Percentiles rank a stretch among this genome's conserved stretches.
Conservation (phyloP, 1,140 invertebrate genomes). For the Micrasema longulum region DNA sequence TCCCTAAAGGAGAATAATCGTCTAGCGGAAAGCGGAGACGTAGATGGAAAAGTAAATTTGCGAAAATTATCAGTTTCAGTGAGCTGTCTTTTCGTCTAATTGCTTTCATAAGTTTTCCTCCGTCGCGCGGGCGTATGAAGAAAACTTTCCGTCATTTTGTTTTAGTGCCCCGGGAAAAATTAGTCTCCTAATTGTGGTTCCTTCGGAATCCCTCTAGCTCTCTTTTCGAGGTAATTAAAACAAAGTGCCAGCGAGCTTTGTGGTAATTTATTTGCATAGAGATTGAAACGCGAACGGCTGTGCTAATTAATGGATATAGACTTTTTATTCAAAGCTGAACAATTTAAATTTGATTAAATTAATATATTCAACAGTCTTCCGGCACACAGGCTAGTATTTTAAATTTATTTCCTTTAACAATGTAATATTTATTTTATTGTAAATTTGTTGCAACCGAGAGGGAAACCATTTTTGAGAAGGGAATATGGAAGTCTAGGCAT, state of each 20-base stretch:
- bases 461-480: too few relatives aligned
- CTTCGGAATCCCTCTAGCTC: constrained; percentile 32
- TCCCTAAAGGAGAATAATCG: constrained; percentile 46
- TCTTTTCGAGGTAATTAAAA: constrained; percentile 49
- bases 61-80: constrained; percentile 52
- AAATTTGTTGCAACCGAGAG: too few relatives aligned
- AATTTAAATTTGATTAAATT: constrained; percentile 26
- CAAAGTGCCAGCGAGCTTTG: constrained; percentile 33
- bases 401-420: too few relatives aligned
- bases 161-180: constrained; percentile 47
- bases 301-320: constrained; percentile 40
- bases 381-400: too few relatives aligned
- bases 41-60: constrained; percentile 53
- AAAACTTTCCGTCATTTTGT: constrained; percentile 49
- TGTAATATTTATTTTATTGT: too few relatives aligned
- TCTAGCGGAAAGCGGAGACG: constrained; percentile 37
- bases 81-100: constrained; percentile 52
- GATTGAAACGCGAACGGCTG: constrained; percentile 38
- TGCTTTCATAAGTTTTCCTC: constrained; percentile 53
- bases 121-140: constrained; percentile 46
- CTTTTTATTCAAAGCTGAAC: constrained; percentile 26
- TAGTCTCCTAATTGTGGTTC: constrained; percentile 54
- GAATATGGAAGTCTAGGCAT: too few relatives aligned
- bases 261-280: constrained; percentile 44
- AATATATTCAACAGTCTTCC: constrained; percentile 14